Percentiles rank a stretch among this genome's conserved stretches.
phyloP scores from a whole-genome alignment of 2,797 vertebrate genomes.

The Parauchenoglanis ngamensis region DNA sequence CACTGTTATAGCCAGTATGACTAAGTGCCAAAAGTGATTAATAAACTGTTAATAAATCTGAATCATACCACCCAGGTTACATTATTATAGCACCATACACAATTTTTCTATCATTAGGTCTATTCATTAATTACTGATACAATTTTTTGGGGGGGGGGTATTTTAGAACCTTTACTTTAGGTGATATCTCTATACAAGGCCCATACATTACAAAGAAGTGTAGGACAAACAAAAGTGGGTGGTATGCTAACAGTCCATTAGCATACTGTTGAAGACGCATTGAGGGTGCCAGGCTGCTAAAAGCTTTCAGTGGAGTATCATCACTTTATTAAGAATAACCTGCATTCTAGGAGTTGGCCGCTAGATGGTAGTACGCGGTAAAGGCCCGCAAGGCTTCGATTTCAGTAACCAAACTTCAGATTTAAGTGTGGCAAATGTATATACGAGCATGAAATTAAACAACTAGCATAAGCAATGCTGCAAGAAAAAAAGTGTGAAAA shows the following conservation, averaged over 20 bases:
- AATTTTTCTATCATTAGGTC: not conserved
- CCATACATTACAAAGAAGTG: not conserved
- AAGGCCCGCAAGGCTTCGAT: not conserved
- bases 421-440: not conserved
- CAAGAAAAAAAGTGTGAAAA: not conserved
- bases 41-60: not conserved
- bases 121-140: not conserved
- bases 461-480: not conserved
- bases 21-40: too few species aligned
- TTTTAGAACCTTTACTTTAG: not conserved
- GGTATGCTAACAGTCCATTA: not conserved
- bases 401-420: not conserved
- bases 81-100: not conserved
- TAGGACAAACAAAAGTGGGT: not conserved
- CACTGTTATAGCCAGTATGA: too few species aligned
- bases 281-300: not conserved
- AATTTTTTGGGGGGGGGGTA: not conserved
- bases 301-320: not conserved
- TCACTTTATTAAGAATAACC: not conserved
- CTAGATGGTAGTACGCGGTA: constrained; percentile 28
- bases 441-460: not conserved
- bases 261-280: not conserved
- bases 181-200: not conserved
- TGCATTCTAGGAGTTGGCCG: not conserved
- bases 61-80: not conserved